Conservation (phyloP, 1,140 invertebrate species). For the Aleiodes sp. region DNA sequence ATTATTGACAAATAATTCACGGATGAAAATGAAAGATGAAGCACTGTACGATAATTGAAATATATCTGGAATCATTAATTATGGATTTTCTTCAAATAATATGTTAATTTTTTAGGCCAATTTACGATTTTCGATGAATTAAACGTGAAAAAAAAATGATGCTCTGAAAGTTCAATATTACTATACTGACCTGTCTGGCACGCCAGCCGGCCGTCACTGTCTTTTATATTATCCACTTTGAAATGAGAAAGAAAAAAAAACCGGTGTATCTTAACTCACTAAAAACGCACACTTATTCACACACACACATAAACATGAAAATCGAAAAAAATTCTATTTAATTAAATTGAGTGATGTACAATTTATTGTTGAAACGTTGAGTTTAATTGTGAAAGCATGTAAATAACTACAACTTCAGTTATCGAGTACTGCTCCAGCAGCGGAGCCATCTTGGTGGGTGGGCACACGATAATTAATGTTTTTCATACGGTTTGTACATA, state of each 20-base stretch:
- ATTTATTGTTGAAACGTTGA: slow-evolving; percentile 27
- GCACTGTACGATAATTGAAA: not conserved
- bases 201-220: slow-evolving; percentile 47
- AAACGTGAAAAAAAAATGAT: slow-evolving; percentile 30
- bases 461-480: slow-evolving; percentile 52
- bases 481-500: slow-evolving; percentile 28
- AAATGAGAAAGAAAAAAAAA: too few relatives aligned
- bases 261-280: slow-evolving; percentile 18
- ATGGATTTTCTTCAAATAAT: not conserved
- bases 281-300: slow-evolving; percentile 17
- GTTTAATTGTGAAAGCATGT: slow-evolving; percentile 47
- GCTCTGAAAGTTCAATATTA: slow-evolving; percentile 41
- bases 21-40: not conserved
- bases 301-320: slow-evolving; percentile 30
- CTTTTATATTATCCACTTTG: slow-evolving; percentile 18
- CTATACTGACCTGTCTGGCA: slow-evolving; percentile 45
- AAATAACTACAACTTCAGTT: slow-evolving; percentile 59
- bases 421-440: slow-evolving; percentile 57
- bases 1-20: too few relatives aligned
- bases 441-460: slow-evolving; percentile 64
- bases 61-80: not conserved
- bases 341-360: slow-evolving; percentile 18
- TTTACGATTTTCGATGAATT: not conserved
- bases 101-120: not conserved
- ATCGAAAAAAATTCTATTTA: not conserved